Base-by-base conservation (phyloP, 2,888 invertebrate species). In the Ypsolopha scabrella region DNA sequence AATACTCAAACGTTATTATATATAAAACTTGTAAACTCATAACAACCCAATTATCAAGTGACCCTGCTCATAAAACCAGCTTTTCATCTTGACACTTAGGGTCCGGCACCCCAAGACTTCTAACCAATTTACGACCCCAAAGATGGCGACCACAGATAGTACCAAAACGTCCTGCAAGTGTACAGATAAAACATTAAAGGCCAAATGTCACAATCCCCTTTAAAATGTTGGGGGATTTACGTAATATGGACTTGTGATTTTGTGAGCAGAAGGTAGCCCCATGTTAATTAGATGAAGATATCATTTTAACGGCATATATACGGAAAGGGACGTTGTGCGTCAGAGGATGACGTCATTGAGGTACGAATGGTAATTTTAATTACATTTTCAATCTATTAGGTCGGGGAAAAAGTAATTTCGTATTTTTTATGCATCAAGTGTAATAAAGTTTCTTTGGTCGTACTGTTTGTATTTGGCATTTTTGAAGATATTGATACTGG, bases 51-150 rank as follows among this genome's bases (percentile, higher is more conserved):
- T 81, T 81, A 80, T 61, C 65, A 55, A 60, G 64, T 67, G 70
- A 81, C 82, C 80, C 81, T 75, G 61, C 65, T 82, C 79, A 80
- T 77, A 69, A 64, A 73, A 74, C 68, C 72, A 68, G 74, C 70
- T 75, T 77, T 75, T 65, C 75, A 75, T 77, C 80, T 75, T 80
- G 85, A 81, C 81, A 77, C 52, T 67, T 62, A 60, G 69, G 66
- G 57, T 55, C 57, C 7, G 46, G 36, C 41, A 38, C 70, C 70
- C 62, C 67, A 78, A 78, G 79, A 73, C 70, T 69, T 57, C 60
- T 67, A 70, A 63, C 68, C 70, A 66, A 65, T 64, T 64, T 61
- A 60, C 60, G 66, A 67, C 74, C 80, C 73, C 65, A 65, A 46
- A 72, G 85, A 83, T 83, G 75, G 67, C 69, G 64, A 67, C 68